phyloP scores from a whole-genome alignment of 64 coral and sea anemone species.

The Acropora yongei region DNA sequence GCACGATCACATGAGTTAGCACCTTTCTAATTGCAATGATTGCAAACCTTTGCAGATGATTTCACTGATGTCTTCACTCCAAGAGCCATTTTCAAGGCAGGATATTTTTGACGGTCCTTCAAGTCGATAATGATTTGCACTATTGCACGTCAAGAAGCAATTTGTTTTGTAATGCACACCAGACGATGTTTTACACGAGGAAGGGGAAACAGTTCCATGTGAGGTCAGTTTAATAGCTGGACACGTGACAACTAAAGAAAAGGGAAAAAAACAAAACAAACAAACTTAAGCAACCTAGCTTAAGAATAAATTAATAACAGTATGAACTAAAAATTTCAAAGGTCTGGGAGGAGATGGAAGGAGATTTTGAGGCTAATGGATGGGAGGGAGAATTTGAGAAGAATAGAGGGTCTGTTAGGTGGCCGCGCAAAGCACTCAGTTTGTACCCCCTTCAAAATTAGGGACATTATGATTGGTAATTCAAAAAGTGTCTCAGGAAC shows the following conservation, averaged over 20 bases:
- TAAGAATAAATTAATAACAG: too few species aligned
- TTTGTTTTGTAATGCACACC: slow-evolving; percentile 44
- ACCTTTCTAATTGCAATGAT: neutral
- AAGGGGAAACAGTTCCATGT: neutral
- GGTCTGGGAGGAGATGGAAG: neutral
- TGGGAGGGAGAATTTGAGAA: neutral
- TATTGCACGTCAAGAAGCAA: slow-evolving; percentile 61
- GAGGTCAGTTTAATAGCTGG: neutral
- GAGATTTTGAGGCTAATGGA: neutral
- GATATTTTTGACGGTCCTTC: neutral
- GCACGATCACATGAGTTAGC: neutral
- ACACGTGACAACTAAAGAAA: slow-evolving; percentile 28
- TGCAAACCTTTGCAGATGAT: slow-evolving; percentile 46
- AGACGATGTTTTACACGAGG: neutral
- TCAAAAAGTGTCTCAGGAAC: neutral
- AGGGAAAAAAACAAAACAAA: neutral
- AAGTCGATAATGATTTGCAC: slow-evolving; percentile 23
- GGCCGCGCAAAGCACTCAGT: too few species aligned
- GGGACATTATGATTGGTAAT: neutral
- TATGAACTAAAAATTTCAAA: neutral
- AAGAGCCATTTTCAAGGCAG: slow-evolving; percentile 47
- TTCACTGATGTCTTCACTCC: slow-evolving; percentile 25
- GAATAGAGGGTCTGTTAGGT: neutral
- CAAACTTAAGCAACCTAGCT: too few species aligned
- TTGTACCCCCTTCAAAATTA: too few species aligned